phyloP scores from a whole-genome alignment of 2,797 vertebrate species.

The Thripadectes ignobilis region DNA sequence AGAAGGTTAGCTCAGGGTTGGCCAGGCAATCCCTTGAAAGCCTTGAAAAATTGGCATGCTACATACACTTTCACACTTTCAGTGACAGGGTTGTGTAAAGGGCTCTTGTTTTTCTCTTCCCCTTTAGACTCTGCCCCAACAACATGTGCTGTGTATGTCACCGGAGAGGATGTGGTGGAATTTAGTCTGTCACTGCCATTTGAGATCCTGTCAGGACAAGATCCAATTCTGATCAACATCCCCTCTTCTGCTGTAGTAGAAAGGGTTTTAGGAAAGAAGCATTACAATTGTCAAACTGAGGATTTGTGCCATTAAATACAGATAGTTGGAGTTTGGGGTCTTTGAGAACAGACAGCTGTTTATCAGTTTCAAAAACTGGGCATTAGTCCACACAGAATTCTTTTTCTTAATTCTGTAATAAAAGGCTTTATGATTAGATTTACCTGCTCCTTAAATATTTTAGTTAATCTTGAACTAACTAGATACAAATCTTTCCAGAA shows the following conservation, averaged over 20 bases:
- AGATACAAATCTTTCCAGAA: background rate
- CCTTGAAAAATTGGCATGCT: background rate
- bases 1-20: background rate
- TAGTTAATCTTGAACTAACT: background rate
- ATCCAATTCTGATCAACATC: background rate
- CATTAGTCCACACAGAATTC: background rate
- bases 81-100: background rate
- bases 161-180: background rate
- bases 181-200: background rate
- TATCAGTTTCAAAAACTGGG: background rate
- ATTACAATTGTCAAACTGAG: rapidly evolving
- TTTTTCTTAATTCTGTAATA: background rate
- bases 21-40: background rate
- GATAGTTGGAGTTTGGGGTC: background rate
- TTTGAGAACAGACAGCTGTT: background rate
- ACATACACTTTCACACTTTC: rapidly evolving
- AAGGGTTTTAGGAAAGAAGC: background rate
- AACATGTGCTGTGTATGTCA: background rate
- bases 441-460: background rate
- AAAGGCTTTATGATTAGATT: background rate
- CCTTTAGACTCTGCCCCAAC: background rate
- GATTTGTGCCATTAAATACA: background rate
- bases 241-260: background rate
- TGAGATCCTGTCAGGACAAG: background rate
- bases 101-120: background rate